phyloP scores from a whole-genome alignment of 2,797 vertebrate genomes.

The Zonotrichia albicollis region DNA sequence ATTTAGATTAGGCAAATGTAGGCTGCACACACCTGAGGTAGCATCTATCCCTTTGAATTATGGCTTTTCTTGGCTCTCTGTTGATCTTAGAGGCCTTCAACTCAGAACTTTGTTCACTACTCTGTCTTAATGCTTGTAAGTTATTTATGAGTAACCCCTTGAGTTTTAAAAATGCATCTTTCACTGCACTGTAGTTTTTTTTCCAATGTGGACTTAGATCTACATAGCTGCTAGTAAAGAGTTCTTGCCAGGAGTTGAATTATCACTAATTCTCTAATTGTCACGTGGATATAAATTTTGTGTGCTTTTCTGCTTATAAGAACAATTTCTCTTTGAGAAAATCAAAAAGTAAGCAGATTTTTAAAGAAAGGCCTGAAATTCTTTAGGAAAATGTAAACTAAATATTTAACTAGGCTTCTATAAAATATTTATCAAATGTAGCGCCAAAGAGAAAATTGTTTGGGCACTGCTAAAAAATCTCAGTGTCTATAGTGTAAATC shows the following conservation, averaged over 20 bases:
- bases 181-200: background rate
- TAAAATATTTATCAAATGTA: background rate
- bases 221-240: background rate
- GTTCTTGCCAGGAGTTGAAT: background rate
- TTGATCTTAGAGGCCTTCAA: background rate
- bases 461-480: background rate
- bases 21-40: background rate
- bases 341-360: background rate
- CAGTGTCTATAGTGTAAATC: background rate
- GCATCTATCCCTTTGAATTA: background rate
- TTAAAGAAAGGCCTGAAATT: background rate
- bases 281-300: background rate
- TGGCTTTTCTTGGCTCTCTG: background rate
- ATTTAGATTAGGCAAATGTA: background rate
- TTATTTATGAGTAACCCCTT: background rate
- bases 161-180: background rate
- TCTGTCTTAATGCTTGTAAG: background rate
- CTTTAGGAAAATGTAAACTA: background rate
- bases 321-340: background rate
- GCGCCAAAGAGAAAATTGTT: background rate
- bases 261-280: background rate
- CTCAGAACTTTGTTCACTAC: background rate
- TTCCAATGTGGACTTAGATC: background rate
- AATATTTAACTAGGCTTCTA: background rate
- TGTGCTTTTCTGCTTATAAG: background rate